Evolutionary conservation across 2,113 vertebrate genomes (phyloP), one percentile per base, ranked within the genome.

Genomic region (Microcebus tavaratra): DNA sequence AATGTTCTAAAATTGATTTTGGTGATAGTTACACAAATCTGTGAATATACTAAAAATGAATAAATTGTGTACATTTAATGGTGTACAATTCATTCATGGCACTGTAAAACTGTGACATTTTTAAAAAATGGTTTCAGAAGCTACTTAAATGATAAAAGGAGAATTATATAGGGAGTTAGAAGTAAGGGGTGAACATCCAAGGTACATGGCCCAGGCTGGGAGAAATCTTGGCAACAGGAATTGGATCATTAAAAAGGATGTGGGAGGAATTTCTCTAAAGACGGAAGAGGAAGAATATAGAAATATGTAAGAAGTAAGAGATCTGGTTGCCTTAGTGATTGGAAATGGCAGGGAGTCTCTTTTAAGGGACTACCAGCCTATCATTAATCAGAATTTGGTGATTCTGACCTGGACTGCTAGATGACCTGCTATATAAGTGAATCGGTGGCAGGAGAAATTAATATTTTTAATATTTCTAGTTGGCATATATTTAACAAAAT

Each of bases 241-340:
- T 55, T 91, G 25, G 50, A 91, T 94, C 86, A 72, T 93, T 82
- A 84, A 76, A 93, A 91, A 86, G 65, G 80, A 61, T 48, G 9
- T 96, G 70, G 83, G 63, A 55, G 4, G 20, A 50, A 85, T 85
- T 97, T 85, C 95, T 95, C 59, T 92, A 78, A 88, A 88, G 73
- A 94, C 73, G 76, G 53, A 67, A 78, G 79, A 92, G 61, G 53
- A 91, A 82, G 27, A 9, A 25, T 36, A 39, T 45, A 85, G 53
- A 85, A 80, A 91, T 65, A 61, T 36, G 12, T 78, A 72, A 78
- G 79, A 90, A 96, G 50, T 82, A 73, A 94, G 82, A 83, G 59
- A 68, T 39, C 59, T 94, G 88, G 82, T 88, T 67, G 25, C 61
- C 50, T 84, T 96, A 84, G 92, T 86, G 65, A 91, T 67, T 45